Evolutionary conservation across 2,113 vertebrate genomes (phyloP).

Genomic region (Amblyornis subalaris): DNA sequence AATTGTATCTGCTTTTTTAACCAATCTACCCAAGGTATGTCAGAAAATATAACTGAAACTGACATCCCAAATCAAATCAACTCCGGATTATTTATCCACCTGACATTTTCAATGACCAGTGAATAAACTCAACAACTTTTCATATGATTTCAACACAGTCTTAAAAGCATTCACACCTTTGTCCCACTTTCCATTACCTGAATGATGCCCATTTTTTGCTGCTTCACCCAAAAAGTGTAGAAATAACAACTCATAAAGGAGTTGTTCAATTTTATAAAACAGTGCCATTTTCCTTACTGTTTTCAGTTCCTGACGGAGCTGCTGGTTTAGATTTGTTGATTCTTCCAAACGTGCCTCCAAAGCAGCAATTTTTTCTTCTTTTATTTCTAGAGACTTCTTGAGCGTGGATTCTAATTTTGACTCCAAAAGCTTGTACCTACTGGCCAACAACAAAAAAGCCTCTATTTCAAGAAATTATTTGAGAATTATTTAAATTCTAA

Average conservation of each 20-base stretch:
- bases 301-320: slow-evolving; percentile 95
- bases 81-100: not conserved
- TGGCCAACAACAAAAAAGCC: not conserved
- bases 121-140: not conserved
- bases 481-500: not conserved
- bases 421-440: slow-evolving; percentile 92
- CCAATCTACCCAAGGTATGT: not conserved
- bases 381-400: slow-evolving; percentile 95
- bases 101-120: not conserved
- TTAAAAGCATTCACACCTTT: not conserved
- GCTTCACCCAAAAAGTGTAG: not conserved
- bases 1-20: not conserved
- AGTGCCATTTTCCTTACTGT: slow-evolving; percentile 74
- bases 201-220: not conserved
- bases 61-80: not conserved
- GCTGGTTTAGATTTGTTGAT: slow-evolving; percentile 95
- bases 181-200: not conserved
- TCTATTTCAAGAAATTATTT: not conserved
- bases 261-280: not conserved
- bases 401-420: slow-evolving; percentile 92
- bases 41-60: not conserved
- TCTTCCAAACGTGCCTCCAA: slow-evolving; percentile 96
- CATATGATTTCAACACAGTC: not conserved
- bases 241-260: not conserved
- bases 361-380: slow-evolving; percentile 97